Conservation (phyloP, 2,797 vertebrate species). For the Enoplosus armatus region DNA sequence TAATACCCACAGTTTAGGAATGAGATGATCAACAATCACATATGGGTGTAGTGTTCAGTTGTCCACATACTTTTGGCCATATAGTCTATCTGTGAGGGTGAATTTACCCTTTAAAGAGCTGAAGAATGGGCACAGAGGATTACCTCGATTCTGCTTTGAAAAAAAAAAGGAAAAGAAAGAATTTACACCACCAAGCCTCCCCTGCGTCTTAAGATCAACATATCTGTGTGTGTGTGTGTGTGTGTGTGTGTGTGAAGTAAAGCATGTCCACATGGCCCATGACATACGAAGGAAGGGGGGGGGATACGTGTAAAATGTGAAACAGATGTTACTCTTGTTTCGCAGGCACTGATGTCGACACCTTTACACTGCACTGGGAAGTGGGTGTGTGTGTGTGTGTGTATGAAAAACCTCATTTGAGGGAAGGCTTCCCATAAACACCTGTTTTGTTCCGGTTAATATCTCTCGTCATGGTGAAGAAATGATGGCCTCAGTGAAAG, state of each 20-base stretch:
- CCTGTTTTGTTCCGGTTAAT: constrained; percentile 81
- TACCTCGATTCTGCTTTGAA: background rate
- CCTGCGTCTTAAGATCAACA: constrained; percentile 5
- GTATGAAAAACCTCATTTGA: constrained; percentile 51
- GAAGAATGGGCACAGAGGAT: background rate
- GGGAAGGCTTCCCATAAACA: constrained; percentile 80
- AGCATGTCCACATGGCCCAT: constrained; percentile 55
- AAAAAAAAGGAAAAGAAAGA: constrained; percentile 12
- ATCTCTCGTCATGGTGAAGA: constrained; percentile 71
- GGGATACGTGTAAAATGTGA: constrained; percentile 59
- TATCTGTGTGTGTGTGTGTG: constrained; percentile 13
- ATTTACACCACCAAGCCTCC: constrained; percentile 15
- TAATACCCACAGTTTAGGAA: constrained; percentile 16
- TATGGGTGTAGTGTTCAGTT: background rate
- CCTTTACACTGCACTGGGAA: constrained; percentile 49
- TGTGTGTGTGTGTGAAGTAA: constrained; percentile 31
- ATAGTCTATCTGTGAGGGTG: background rate
- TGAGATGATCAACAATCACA: background rate
- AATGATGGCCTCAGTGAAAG: constrained; percentile 73
- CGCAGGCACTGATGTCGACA: constrained; percentile 68
- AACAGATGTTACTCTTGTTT: constrained; percentile 72
- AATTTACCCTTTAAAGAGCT: constrained; percentile 6
- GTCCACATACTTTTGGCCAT: background rate
- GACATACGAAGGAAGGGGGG: constrained; percentile 40
- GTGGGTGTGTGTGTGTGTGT: constrained; percentile 32